Conservation (phyloP, 2,113 vertebrate genomes). For the Oriolus oriolus region DNA sequence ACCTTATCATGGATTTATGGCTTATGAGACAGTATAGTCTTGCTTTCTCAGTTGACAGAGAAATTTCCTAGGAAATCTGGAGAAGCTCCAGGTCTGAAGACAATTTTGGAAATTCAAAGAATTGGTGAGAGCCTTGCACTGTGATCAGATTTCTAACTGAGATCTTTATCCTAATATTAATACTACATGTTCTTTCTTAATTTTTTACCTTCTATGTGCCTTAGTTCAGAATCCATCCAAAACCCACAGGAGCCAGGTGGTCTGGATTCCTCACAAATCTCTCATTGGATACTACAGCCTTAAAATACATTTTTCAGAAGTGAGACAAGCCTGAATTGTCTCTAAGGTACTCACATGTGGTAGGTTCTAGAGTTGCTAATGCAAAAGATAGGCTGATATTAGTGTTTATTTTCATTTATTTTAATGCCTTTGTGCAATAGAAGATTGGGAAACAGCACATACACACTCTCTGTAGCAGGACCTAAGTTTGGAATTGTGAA, state of each 20-base stretch:
- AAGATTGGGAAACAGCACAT: neutral
- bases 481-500: neutral
- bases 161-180: neutral
- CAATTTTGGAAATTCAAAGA: neutral
- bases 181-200: neutral
- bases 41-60: neutral
- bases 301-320: neutral
- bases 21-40: neutral
- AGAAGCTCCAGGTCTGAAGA: neutral
- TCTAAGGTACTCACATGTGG: accelerated
- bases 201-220: neutral
- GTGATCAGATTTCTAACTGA: neutral
- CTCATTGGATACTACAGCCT: neutral
- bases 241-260: neutral
- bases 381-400: neutral
- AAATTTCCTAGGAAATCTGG: neutral
- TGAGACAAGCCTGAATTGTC: neutral
- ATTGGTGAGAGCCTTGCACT: neutral
- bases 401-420: neutral
- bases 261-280: neutral
- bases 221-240: neutral
- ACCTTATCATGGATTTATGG: neutral
- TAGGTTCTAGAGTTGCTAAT: neutral
- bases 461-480: neutral
- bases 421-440: neutral